These are phyloP conservation scores for Scopus umbretta DNA, from an alignment of 2,113 vertebrate genomes.

Conservation along the genomic window DNA sequence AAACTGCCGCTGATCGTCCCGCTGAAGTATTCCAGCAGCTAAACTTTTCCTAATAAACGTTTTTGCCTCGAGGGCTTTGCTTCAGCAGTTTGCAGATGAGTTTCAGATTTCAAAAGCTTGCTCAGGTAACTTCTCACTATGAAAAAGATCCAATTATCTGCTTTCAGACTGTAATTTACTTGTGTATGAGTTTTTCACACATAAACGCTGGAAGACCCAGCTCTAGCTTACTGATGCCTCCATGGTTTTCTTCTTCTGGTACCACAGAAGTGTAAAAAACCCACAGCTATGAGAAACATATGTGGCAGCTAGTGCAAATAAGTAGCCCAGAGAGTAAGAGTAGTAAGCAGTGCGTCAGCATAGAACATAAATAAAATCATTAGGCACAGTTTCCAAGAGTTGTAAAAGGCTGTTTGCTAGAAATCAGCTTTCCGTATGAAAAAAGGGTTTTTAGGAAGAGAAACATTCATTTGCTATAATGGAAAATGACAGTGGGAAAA, in stretches of 20 bases:
- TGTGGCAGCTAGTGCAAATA: not conserved
- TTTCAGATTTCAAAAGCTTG: constrained; percentile 53
- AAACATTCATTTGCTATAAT: not conserved
- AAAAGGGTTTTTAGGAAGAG: not conserved
- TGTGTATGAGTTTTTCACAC: not conserved
- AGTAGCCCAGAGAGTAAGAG: not conserved
- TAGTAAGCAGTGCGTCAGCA: not conserved
- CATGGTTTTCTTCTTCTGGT: not conserved
- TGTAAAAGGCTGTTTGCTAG: not conserved
- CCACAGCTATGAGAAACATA: not conserved
- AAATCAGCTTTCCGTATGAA: not conserved
- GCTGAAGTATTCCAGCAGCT: constrained; percentile 1
- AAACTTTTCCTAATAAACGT: constrained; percentile 6
- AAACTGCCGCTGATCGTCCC: not conserved
- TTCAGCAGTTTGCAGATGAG: not conserved
- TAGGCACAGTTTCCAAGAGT: not conserved
- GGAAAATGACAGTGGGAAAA: not conserved
- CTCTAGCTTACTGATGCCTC: not conserved
- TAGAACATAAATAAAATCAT: not conserved
- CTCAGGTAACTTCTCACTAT: not conserved
- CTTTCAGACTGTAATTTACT: constrained; percentile 27
- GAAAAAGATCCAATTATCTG: constrained; percentile 36
- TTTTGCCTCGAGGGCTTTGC: constrained; percentile 10
- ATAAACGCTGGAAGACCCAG: not conserved
- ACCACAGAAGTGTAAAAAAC: not conserved